These are phyloP conservation scores for Phycodurus eques DNA, from an alignment of 2,113 vertebrate species.

Conservation along the genomic window DNA sequence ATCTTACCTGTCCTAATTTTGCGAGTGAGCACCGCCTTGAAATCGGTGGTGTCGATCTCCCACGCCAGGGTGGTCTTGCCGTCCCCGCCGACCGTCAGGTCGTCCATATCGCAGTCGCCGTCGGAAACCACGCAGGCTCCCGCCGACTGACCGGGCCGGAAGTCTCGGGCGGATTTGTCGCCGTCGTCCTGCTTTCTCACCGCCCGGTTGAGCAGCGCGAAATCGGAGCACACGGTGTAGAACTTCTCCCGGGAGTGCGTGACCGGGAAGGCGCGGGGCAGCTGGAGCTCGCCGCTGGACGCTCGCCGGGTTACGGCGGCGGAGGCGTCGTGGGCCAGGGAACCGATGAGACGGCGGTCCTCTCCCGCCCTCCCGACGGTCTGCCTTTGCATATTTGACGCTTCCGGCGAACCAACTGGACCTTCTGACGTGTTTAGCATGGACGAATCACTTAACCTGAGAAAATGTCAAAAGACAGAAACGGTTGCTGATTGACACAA, in stretches of 20 bases:
- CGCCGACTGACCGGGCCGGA: constrained; percentile 39
- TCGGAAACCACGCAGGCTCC: constrained; percentile 68
- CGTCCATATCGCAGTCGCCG: constrained; percentile 80
- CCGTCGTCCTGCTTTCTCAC: constrained; percentile 72
- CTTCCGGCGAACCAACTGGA: constrained; percentile 74
- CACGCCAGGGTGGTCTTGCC: constrained; percentile 86
- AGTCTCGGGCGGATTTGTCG: constrained; percentile 56
- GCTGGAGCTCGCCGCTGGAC: constrained; percentile 82
- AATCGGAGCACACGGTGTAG: constrained; percentile 97
- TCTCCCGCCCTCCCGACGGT: constrained; percentile 59
- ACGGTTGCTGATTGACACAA: too few relatives aligned
- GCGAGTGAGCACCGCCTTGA: constrained; percentile 78
- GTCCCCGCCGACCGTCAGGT: constrained; percentile 68
- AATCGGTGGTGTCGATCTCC: constrained; percentile 96
- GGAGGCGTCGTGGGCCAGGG: constrained; percentile 71
- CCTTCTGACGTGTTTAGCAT: constrained; percentile 91
- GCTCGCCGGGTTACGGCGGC: constrained; percentile 70
- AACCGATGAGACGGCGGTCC: constrained; percentile 59
- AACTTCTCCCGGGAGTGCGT: constrained; percentile 94
- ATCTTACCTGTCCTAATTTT: constrained; percentile 85
- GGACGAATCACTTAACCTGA: constrained; percentile 62
- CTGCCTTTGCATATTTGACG: constrained; percentile 65
- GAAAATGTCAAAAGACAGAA: background rate
- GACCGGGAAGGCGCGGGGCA: constrained; percentile 92
- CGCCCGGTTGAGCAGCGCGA: constrained; percentile 92